Conservation (phyloP, 2,797 vertebrate genomes). For the Spatula clypeata region DNA sequence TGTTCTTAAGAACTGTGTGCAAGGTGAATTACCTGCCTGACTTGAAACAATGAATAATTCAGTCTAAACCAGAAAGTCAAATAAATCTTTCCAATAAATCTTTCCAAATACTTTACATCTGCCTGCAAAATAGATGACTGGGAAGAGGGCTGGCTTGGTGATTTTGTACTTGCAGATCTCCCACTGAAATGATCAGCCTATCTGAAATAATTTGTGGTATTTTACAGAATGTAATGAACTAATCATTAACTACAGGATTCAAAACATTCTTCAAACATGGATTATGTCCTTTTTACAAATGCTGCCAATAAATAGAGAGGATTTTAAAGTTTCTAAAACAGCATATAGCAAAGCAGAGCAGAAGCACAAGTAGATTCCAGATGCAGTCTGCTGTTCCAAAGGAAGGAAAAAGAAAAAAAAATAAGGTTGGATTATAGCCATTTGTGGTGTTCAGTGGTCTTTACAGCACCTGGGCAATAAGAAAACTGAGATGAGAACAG, state of each 20-base stretch:
- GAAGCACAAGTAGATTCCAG: background rate
- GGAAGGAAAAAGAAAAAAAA: background rate
- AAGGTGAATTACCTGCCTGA: slow-evolving; percentile 23
- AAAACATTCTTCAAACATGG: background rate
- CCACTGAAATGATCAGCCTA: background rate
- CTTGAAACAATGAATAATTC: slow-evolving; percentile 41
- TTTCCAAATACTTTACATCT: background rate
- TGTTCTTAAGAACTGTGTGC: background rate
- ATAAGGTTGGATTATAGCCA: background rate
- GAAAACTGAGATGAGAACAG: slow-evolving; percentile 43
- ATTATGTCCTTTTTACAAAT: background rate
- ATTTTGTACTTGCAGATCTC: background rate
- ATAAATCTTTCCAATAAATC: slow-evolving; percentile 13
- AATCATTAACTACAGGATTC: background rate
- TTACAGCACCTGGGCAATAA: slow-evolving; percentile 30
- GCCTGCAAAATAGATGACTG: background rate
- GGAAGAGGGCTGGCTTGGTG: background rate
- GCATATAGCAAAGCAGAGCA: background rate
- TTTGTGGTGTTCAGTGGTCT: background rate
- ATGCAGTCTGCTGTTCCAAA: background rate
- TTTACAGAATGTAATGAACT: background rate
- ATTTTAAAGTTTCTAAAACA: background rate
- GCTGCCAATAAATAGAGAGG: background rate
- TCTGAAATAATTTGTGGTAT: background rate
- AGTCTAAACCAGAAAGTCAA: background rate